These are phyloP conservation scores for Amphiura filiformis DNA, from an alignment of 35 echinoderm and acorn worm species.

Conservation along the genomic window DNA sequence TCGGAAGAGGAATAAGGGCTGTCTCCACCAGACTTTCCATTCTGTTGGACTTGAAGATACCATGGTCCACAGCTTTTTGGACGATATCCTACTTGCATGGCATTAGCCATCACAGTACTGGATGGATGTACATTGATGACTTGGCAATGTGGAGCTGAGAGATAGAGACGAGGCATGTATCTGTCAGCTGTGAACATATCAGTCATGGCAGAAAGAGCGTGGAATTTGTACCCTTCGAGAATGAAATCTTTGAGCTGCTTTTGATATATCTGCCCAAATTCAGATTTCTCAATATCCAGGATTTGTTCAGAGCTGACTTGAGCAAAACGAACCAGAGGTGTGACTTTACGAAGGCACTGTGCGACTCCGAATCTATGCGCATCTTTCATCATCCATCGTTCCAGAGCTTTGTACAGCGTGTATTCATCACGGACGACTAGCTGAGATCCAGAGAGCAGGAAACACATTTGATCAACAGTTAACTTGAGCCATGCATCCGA, in stretches of 20 bases:
- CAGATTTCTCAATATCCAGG: conserved; percentile 36
- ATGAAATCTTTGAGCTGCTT: conserved; percentile 28
- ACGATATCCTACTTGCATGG: conserved; percentile 9
- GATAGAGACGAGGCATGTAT: conserved; percentile 19
- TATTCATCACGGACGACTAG: conserved; percentile 37
- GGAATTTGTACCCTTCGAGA: conserved; percentile 47
- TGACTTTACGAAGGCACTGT: not conserved
- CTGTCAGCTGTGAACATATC: conserved; percentile 35
- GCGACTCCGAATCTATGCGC: not conserved
- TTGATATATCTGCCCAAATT: conserved; percentile 36
- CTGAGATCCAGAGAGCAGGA: conserved; percentile 23
- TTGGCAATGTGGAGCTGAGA: conserved; percentile 23
- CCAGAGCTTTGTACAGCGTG: conserved; percentile 28
- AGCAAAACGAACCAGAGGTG: conserved; percentile 6
- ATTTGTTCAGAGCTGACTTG: conserved; percentile 48
- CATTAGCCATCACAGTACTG: conserved; percentile 19
- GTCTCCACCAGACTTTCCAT: not conserved
- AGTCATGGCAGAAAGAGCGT: conserved; percentile 24
- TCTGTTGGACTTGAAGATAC: conserved; percentile 18
- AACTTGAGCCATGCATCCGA: conserved; percentile 23
- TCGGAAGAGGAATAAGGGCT: too few relatives aligned
- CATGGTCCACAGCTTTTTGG: conserved; percentile 22
- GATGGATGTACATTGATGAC: conserved; percentile 24
- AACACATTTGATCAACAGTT: conserved; percentile 34
- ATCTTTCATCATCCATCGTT: conserved; percentile 43